Conservation (phyloP, 1,140 invertebrate genomes). For the Calosoma granatense region DNA sequence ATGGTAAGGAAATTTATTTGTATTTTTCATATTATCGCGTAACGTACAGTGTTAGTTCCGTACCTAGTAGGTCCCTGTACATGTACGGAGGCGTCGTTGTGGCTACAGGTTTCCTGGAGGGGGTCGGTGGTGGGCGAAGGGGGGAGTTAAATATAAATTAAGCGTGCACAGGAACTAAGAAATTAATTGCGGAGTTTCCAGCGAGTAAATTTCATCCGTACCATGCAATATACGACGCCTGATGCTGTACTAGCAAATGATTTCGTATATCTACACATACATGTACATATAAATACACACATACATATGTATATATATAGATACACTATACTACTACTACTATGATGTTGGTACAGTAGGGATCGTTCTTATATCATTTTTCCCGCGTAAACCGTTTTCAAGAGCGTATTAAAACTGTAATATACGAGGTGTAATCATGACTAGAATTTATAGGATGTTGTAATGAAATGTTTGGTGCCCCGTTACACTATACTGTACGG, state of each 20-base stretch:
- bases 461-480: constrained; percentile 9
- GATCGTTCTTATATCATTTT: constrained; percentile 3
- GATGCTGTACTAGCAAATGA: background rate
- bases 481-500: too few relatives aligned
- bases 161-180: constrained; percentile 8
- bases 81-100: too few relatives aligned
- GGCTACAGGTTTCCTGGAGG: too few relatives aligned
- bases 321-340: background rate
- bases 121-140: background rate
- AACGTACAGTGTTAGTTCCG: too few relatives aligned
- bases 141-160: constrained; percentile 4
- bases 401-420: constrained; percentile 3
- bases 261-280: background rate
- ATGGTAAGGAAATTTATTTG: too few relatives aligned
- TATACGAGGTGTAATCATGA: constrained; percentile 5
- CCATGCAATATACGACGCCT: background rate
- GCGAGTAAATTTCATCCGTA: background rate
- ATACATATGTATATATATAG: background rate
- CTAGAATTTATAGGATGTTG: background rate
- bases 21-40: too few relatives aligned
- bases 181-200: background rate
- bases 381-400: background rate
- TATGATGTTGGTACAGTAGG: too few relatives aligned
- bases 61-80: too few relatives aligned
- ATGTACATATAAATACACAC: background rate